These are phyloP conservation scores for Sebastes trivittatus DNA, from an alignment of 2,797 vertebrate species.

Conservation along the genomic window DNA sequence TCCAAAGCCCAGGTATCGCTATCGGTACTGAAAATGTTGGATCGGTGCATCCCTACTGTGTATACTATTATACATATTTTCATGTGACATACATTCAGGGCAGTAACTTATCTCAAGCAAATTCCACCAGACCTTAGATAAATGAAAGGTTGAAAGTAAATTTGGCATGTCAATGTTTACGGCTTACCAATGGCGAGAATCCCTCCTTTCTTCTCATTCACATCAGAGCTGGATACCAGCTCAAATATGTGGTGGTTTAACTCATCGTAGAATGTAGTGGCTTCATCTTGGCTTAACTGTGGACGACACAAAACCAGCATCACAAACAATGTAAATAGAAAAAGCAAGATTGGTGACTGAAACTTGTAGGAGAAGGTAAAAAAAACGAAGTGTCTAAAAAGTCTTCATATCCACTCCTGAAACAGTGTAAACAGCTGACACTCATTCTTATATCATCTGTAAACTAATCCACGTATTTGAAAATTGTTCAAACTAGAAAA, in stretches of 20 bases:
- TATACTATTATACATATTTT: background rate
- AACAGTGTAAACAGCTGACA: background rate
- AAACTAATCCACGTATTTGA: background rate
- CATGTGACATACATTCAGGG: background rate
- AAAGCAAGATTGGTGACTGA: background rate
- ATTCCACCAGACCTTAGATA: background rate
- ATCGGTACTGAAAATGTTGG: too few species aligned
- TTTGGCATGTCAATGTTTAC: background rate
- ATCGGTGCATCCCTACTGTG: too few species aligned
- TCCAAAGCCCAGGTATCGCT: too few species aligned
- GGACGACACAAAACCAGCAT: constrained; percentile 31
- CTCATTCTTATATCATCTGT: background rate
- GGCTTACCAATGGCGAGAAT: constrained; percentile 96
- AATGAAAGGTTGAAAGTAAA: background rate
- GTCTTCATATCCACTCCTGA: background rate
- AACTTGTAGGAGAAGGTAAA: background rate
- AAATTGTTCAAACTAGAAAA: background rate
- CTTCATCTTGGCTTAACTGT: constrained; percentile 98
- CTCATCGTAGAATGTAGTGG: constrained; percentile 97
- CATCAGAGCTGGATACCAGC: constrained; percentile 98
- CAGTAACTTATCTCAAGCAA: too few species aligned
- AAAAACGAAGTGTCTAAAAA: background rate
- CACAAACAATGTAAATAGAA: background rate
- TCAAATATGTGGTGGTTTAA: constrained; percentile 99
- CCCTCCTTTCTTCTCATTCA: constrained; percentile 97